Percentiles rank a stretch among this genome's conserved stretches.
Conservation (phyloP, 2,113 vertebrate species). For the Rhizomys pruinosus region DNA sequence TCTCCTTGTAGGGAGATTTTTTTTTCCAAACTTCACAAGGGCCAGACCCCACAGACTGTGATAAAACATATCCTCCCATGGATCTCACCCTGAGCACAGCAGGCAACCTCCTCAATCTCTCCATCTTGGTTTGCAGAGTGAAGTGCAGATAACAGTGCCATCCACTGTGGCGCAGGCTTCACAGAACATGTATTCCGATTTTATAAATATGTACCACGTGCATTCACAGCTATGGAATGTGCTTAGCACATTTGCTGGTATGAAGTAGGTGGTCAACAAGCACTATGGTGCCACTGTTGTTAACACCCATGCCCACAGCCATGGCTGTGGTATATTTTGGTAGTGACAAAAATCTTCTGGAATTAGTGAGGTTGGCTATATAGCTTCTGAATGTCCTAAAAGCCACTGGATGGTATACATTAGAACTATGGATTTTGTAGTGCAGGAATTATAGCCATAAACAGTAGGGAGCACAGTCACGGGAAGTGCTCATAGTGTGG, state of each 20-base stretch:
- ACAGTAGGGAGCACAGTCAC: background rate
- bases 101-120: background rate
- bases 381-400: background rate
- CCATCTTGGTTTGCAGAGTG: background rate
- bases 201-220: background rate
- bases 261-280: background rate
- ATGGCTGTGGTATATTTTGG: background rate
- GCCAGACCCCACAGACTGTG: background rate
- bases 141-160: background rate
- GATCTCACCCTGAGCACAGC: accelerated
- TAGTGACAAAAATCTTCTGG: background rate
- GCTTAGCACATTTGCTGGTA: accelerated
- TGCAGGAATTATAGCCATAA: background rate
- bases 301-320: background rate
- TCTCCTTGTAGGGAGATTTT: background rate
- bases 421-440: too few species aligned
- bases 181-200: accelerated
- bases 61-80: background rate
- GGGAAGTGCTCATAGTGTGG: background rate
- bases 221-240: accelerated
- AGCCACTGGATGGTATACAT: accelerated
- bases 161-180: too few species aligned
- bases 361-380: background rate
- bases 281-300: background rate
- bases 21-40: background rate